Percentiles rank a stretch among this genome's conserved stretches.
These are phyloP conservation scores for Ypsolopha sequella DNA, from an alignment of 2,888 invertebrate species.

Conservation along the genomic window DNA sequence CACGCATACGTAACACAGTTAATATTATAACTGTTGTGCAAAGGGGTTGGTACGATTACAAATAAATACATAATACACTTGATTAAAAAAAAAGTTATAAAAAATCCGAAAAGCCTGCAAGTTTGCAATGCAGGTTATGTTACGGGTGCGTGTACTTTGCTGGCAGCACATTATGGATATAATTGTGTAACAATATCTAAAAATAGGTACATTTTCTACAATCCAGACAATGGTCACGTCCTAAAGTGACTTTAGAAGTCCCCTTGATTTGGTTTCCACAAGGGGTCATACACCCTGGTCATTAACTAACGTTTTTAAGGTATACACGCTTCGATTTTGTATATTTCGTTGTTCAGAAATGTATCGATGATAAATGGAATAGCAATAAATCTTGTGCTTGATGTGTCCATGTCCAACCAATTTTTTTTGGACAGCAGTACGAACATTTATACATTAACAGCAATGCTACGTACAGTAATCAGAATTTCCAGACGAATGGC, in stretches of 20 bases:
- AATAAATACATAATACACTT: too few relatives aligned
- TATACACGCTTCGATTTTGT: constrained; percentile 8
- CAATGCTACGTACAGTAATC: constrained; percentile 35
- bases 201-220: background rate
- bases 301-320: constrained; percentile 1
- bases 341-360: too few relatives aligned
- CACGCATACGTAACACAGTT: too few relatives aligned
- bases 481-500: constrained; percentile 28
- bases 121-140: too few relatives aligned
- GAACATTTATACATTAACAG: constrained; percentile 33
- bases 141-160: background rate
- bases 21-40: too few relatives aligned
- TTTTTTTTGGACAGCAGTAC: too few relatives aligned
- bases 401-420: too few relatives aligned
- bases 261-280: constrained; percentile 86
- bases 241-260: constrained; percentile 73
- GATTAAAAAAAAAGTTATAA: too few relatives aligned
- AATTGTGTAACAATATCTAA: background rate
- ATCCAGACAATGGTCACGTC: constrained; percentile 72
- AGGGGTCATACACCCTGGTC: constrained; percentile 75
- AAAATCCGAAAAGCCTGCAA: too few relatives aligned
- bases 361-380: too few relatives aligned
- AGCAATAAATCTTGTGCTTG: too few relatives aligned
- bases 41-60: too few relatives aligned
- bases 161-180: background rate